phyloP scores from a whole-genome alignment of 2,797 vertebrate species.

The Sylvilagus floridanus region DNA sequence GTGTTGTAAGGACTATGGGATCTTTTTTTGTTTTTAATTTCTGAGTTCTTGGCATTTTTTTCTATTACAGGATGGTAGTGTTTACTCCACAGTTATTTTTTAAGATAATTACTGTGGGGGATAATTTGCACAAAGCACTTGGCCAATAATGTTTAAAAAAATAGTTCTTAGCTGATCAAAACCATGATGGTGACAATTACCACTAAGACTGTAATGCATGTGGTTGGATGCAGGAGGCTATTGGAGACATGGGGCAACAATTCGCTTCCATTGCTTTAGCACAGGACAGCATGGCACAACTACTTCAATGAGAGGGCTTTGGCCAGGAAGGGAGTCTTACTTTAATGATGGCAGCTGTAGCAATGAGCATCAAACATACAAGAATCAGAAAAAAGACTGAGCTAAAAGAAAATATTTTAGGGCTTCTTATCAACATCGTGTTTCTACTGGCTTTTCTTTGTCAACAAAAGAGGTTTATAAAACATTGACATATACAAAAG shows the following conservation, averaged over 20 bases:
- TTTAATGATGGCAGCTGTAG: not conserved
- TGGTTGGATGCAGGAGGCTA: not conserved
- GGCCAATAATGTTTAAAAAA: not conserved
- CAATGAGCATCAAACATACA: not conserved
- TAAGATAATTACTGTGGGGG: not conserved
- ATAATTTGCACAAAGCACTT: not conserved
- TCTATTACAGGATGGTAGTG: not conserved
- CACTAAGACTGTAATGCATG: not conserved
- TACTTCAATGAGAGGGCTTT: not conserved
- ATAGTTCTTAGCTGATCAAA: not conserved
- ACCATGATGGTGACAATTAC: not conserved
- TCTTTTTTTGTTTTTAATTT: not conserved
- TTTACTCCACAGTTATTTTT: not conserved
- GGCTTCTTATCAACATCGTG: not conserved
- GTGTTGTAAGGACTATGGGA: not conserved
- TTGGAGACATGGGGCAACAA: not conserved
- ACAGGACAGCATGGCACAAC: not conserved
- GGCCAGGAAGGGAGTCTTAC: not conserved
- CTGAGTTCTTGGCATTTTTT: not conserved
- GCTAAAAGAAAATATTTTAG: not conserved
- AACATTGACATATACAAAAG: not conserved
- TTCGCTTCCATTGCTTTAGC: not conserved
- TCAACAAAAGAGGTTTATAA: not conserved
- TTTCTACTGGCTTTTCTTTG: not conserved
- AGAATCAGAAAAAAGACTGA: not conserved